phyloP scores from a whole-genome alignment of 2,888 invertebrate genomes.

The Pandemis corylana region DNA sequence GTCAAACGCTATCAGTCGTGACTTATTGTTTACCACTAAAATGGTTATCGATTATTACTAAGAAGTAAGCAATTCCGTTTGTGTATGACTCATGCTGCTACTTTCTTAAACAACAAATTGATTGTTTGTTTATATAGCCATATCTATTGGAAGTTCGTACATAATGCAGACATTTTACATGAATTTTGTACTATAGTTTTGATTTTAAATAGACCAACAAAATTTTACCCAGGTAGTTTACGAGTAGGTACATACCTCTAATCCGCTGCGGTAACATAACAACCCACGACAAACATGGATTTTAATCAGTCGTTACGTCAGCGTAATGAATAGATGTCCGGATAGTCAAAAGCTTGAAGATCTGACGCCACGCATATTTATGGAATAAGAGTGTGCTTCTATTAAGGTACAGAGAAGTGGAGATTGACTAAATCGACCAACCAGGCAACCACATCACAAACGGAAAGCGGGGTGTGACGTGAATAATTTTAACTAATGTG shows the following conservation, averaged over 20 bases:
- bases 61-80: conserved; percentile 8
- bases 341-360: not conserved
- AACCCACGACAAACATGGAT: conserved; percentile 10
- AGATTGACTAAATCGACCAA: no score
- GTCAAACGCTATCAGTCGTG: not conserved
- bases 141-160: not conserved
- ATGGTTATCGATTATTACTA: conserved; percentile 5
- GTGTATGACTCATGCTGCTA: not conserved
- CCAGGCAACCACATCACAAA: no score
- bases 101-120: not conserved
- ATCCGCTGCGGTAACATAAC: not conserved
- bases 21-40: conserved; percentile 4
- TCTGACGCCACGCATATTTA: conserved; percentile 12
- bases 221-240: not conserved
- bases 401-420: no score
- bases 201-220: not conserved
- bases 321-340: conserved; percentile 10
- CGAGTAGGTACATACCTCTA: not conserved
- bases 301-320: conserved; percentile 19
- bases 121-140: not conserved
- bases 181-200: not conserved
- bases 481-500: no score
- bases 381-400: not conserved
- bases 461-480: no score
- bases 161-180: no score